These are phyloP conservation scores for Phaethornis superciliosus DNA, from an alignment of 2,113 vertebrate species.

Conservation along the genomic window DNA sequence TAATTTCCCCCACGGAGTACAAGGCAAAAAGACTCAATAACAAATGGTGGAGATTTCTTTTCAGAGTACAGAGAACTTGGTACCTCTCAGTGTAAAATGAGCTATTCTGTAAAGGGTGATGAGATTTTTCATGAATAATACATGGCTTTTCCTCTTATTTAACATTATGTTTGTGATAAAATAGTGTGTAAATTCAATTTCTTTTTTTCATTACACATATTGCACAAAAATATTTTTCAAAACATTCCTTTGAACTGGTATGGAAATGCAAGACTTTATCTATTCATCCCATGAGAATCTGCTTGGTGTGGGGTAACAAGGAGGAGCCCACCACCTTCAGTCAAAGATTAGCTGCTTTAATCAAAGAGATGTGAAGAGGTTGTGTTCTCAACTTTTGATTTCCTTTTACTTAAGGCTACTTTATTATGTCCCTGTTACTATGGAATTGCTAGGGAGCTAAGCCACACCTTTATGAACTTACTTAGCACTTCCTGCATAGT, in stretches of 20 bases:
- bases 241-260: not conserved
- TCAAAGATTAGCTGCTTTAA: constrained; percentile 13
- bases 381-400: constrained; percentile 43
- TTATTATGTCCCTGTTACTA: constrained; percentile 39
- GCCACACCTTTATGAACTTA: constrained; percentile 61
- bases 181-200: not conserved
- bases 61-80: not conserved
- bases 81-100: not conserved
- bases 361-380: not conserved
- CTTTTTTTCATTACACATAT: not conserved
- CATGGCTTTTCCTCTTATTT: not conserved
- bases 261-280: not conserved
- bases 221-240: not conserved
- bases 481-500: constrained; percentile 25
- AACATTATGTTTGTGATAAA: not conserved
- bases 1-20: not conserved
- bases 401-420: constrained; percentile 57
- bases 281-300: not conserved
- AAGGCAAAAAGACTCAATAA: not conserved
- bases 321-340: not conserved
- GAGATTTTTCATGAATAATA: not conserved
- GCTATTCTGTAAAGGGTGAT: not conserved
- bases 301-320: not conserved
- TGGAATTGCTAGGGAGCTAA: constrained; percentile 48
- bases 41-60: not conserved